Base-by-base conservation (phyloP, 2,113 vertebrate genomes). In the Clarias magur region DNA sequence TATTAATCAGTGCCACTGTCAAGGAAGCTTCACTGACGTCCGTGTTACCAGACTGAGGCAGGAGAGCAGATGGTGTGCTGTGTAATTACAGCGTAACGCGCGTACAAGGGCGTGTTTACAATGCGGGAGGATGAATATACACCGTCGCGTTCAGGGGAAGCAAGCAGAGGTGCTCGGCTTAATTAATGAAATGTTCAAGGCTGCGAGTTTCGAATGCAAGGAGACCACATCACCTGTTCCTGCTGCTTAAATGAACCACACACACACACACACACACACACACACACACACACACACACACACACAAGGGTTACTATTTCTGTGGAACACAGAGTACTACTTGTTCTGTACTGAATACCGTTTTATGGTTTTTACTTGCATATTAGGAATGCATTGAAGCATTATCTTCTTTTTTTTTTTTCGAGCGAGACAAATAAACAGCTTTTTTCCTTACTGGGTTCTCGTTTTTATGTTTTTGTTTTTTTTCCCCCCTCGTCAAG, bases 111-210 rank as follows among this genome's bases (percentile, higher is more conserved):
- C 54, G 54, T 38, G 85, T 81, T 86, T 81, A 42, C 30, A 67
- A 54, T 27, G 54, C 67, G 62, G 54, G 34, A 27, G 67, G 21
- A 67, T 73, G 27, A 86, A 16, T 53, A 23, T 15, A 23, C 30
- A 70, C 59, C 0, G 67, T n/a, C 17, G n/a, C 38, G 68, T 54
- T 73, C 38, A 63, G 13, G 72, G 73, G 16, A 76, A 73, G 38
- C 17, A 85, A 60, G 73, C 42, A 11, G 27, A 11, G 30, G 12
- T 13, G 60, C 62, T 80, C 75, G 2, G 60, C 17, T 16, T 12
- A 80, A 86, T 80, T 86, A 80, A 79, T 16, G 34, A 85, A 78
- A 10, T n/a, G 9, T 27, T 48, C 12, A 79, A 54, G 62, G 48
- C 57, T 54, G 23, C 13, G 67, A 48, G 62, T 83, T 42, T 8